Evolutionary conservation across 2,888 invertebrate genomes (phyloP), one percentile per base, ranked within the genome.

Genomic region (Aproaerema taeniolella): DNA sequence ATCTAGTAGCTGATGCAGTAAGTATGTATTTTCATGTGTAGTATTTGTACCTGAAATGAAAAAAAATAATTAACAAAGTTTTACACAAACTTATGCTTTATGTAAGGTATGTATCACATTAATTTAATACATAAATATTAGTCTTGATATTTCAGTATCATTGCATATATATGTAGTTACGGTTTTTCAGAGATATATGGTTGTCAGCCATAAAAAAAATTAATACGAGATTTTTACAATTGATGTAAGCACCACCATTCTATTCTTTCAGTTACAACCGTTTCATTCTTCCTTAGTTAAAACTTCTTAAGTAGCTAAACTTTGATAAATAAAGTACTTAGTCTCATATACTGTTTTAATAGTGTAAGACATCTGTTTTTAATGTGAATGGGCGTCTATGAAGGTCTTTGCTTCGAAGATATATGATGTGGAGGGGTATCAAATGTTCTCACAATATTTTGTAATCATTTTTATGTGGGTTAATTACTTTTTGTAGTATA

Each of bases 311-410:
- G n/a, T n/a, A n/a, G n/a, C n/a, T n/a, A n/a, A n/a, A n/a, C n/a
- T n/a, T n/a, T n/a, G n/a, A n/a, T n/a, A n/a, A n/a, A n/a, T n/a
- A n/a, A n/a, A n/a, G n/a, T n/a, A n/a, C n/a, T n/a, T n/a, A n/a
- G n/a, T n/a, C n/a, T n/a, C n/a, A n/a, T n/a, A n/a, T n/a, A n/a
- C n/a, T n/a, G n/a, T n/a, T 55, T 46, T 55, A 54, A 49, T 68
- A 66, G 77, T 66, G 64, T 60, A 54, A 61, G 60, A 63, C 82
- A 81, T 83, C 77, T 83, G 83, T 61, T 72, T 67, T 60, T 58
- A 62, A 74, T 76, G 69, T 76, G 74, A 67, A 62, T 39, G 2
- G 39, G 39, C 51, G 25, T 61, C 62, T 67, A 66, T 60, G 60
- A 61, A 28, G 2, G 16, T 10, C 24, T 30, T 31, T 38, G 13